These are phyloP conservation scores for Grammomys dolichurus DNA, from an alignment of 2,113 vertebrate species.

Conservation along the genomic window DNA sequence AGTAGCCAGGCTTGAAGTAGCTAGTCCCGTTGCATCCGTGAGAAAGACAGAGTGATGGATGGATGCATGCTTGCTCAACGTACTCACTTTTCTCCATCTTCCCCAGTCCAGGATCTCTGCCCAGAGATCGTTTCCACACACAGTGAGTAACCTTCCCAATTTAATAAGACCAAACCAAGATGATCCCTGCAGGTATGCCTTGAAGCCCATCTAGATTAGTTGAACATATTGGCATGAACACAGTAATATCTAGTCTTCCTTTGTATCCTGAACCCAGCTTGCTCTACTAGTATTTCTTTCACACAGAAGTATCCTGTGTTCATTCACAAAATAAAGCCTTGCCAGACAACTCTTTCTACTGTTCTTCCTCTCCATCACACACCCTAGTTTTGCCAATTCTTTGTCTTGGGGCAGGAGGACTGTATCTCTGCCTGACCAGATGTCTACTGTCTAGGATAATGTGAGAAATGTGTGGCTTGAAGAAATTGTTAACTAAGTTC, in stretches of 20 bases:
- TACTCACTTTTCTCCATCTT: neutral
- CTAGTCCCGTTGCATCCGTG: too few relatives aligned
- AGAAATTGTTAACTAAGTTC: neutral
- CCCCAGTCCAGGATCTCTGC: neutral
- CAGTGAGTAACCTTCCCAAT: neutral
- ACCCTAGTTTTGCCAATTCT: neutral
- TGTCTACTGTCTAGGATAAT: neutral
- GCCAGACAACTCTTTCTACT: neutral
- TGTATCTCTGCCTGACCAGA: neutral
- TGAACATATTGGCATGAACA: neutral
- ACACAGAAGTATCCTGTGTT: neutral
- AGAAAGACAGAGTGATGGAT: neutral
- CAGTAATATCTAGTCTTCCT: neutral
- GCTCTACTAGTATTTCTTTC: neutral
- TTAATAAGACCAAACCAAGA: neutral
- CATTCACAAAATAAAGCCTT: slow-evolving; percentile 17
- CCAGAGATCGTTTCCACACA: neutral
- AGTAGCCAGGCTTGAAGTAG: too few relatives aligned
- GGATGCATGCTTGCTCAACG: neutral
- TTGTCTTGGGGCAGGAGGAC: neutral
- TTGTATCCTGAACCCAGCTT: slow-evolving; percentile 14
- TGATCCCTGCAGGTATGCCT: neutral
- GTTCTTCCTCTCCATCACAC: neutral
- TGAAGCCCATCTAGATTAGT: neutral
- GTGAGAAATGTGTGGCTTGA: neutral